phyloP scores from a whole-genome alignment of 2,797 vertebrate species.

The Erethizon dorsatum region DNA sequence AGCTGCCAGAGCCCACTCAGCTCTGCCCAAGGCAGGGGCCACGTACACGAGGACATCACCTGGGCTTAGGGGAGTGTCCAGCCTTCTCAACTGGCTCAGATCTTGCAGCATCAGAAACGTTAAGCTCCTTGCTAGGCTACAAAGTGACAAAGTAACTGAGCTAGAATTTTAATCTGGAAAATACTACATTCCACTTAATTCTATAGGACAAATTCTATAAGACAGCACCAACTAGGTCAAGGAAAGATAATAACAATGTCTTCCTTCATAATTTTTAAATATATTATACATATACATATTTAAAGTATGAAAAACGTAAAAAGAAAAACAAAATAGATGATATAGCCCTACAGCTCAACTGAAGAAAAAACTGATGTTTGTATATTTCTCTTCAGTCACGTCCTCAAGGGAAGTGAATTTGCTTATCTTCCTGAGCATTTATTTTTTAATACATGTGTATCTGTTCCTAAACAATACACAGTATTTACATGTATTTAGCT shows the following conservation, averaged over 20 bases:
- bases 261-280: neutral
- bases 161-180: neutral
- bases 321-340: neutral
- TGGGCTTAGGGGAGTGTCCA: conserved; percentile 83
- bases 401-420: neutral
- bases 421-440: neutral
- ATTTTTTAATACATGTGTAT: neutral
- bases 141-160: neutral
- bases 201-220: neutral
- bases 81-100: conserved; percentile 83
- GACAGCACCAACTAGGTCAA: neutral
- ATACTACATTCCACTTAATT: neutral
- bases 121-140: neutral
- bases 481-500: neutral
- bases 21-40: conserved; percentile 83
- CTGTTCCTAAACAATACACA: neutral
- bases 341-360: neutral
- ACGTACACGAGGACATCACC: conserved; percentile 76
- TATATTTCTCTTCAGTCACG: neutral
- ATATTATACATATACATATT: neutral
- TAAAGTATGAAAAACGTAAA: neutral
- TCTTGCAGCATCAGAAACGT: neutral
- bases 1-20: conserved; percentile 72
- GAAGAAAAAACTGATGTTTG: neutral
- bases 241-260: neutral